Conservation (phyloP, 2,888 invertebrate genomes). For the Beris chalybata region DNA sequence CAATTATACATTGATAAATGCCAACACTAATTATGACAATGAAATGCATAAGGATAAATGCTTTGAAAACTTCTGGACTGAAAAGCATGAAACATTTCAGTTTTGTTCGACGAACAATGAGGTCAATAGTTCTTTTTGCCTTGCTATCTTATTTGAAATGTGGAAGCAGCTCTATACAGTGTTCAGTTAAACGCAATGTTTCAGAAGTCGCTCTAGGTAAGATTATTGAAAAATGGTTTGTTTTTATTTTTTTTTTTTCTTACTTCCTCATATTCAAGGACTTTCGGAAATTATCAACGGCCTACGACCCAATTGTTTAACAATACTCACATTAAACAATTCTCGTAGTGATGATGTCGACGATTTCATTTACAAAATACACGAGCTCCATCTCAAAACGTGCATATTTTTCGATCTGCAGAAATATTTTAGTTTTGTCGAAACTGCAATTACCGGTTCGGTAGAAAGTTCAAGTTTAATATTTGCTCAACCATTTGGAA, state of each 20-base stretch:
- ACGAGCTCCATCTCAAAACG: conserved; percentile 48
- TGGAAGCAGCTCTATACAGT: neutral
- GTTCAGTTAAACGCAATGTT: conserved; percentile 13
- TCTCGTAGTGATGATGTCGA: conserved; percentile 46
- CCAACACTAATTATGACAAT: no score
- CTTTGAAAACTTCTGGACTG: no score
- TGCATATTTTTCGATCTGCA: conserved; percentile 50
- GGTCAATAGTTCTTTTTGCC: no score
- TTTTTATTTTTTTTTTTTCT: neutral
- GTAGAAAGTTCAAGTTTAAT: conserved; percentile 53
- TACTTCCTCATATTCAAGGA: neutral
- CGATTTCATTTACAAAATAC: conserved; percentile 50
- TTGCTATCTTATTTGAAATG: no score
- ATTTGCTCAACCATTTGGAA: conserved; percentile 48
- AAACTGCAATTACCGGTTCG: conserved; percentile 48
- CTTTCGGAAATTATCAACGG: conserved; percentile 51
- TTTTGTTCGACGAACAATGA: no score
- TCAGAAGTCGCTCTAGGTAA: conserved; percentile 19
- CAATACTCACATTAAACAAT: conserved; percentile 44
- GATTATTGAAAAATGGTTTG: no score
- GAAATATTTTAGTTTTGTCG: conserved; percentile 50
- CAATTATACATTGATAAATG: no score
- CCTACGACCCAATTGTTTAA: conserved; percentile 47
- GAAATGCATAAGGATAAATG: no score
- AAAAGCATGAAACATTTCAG: no score